Evolutionary conservation across 2,888 invertebrate species (phyloP), one percentile per base, ranked within the genome.

Genomic region (Carabus problematicus): DNA sequence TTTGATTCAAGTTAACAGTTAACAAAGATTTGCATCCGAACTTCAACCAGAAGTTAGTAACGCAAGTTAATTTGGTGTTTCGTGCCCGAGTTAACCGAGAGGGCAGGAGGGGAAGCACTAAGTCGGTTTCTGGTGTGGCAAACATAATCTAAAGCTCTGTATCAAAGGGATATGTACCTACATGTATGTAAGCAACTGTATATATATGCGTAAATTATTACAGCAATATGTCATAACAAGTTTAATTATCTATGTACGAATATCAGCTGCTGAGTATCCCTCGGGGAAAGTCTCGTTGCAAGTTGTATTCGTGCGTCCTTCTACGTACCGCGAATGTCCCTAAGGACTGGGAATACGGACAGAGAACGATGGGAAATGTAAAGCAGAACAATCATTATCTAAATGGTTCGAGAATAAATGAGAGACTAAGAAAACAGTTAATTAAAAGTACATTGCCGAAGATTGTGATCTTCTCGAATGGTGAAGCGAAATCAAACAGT

Each of bases 181-280:
- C 29, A 29, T 29, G 29, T 29, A 29, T 29, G 29, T 6, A 29
- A 3, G 29, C 29, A 29, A 29, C 29, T 29, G 29, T 29, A 29
- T 29, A 29, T 29, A 29, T 29, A 6, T 29, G 29, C 52, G 41
- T 66, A 59, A 66, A 66, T 66, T 66, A 66, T 59, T 49, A 59
- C 66, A 66, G 66, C 42, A 59, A 66, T 66, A 66, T 66, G 66
- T 66, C 66, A 66, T 59, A 66, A 66, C 59, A 59, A 49, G 49
- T 66, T 66, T 66, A 66, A 66, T 66, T 66, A 66, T 66, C 66
- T 66, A 66, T 59, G 59, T 59, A 56, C 47, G 54, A 66, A 59
- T 66, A 66, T 66, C 59, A 64, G 56, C 12, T 19, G 42, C 64
- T n/a, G 29, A 42, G 39, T 43, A 16, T 16, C 6, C 52, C 8